These are phyloP conservation scores for Papilio machaon DNA, from an alignment of 1,140 invertebrate genomes.

Conservation along the genomic window DNA sequence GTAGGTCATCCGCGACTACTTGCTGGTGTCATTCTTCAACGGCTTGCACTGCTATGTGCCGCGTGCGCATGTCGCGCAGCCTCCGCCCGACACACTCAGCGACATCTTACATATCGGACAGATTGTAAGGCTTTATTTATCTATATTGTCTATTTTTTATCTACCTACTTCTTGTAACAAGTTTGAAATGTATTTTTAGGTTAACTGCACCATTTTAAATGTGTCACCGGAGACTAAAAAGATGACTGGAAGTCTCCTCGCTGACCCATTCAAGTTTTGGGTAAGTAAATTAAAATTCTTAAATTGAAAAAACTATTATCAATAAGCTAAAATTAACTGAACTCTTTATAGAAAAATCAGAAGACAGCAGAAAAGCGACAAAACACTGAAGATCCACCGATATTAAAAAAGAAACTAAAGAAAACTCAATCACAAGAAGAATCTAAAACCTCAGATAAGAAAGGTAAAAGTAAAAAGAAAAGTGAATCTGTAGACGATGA, in stretches of 20 bases:
- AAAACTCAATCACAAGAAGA: slow-evolving; percentile 25
- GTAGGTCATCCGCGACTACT: slow-evolving; percentile 67
- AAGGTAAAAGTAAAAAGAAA: slow-evolving; percentile 45
- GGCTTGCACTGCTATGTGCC: slow-evolving; percentile 83
- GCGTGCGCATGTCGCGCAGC: slow-evolving; percentile 76
- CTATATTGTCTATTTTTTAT: not conserved
- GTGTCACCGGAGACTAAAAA: slow-evolving; percentile 69
- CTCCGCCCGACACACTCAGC: slow-evolving; percentile 68
- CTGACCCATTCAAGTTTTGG: slow-evolving; percentile 51
- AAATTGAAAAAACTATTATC: no score
- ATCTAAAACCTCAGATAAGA: slow-evolving; percentile 41
- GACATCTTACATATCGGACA: slow-evolving; percentile 84
- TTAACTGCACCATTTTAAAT: slow-evolving; percentile 73
- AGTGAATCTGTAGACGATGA: slow-evolving; percentile 12
- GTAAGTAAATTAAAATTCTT: slow-evolving; percentile 63
- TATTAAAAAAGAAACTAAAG: slow-evolving; percentile 36
- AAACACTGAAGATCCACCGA: slow-evolving; percentile 30
- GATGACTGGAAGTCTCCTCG: slow-evolving; percentile 71
- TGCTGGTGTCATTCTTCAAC: slow-evolving; percentile 84
- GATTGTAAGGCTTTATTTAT: slow-evolving; percentile 76
- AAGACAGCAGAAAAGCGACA: slow-evolving; percentile 39
- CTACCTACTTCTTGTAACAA: not conserved
- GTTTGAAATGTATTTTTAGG: slow-evolving; percentile 51
- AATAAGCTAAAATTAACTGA: not conserved
- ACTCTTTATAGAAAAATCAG: slow-evolving; percentile 23